Percentiles rank a stretch among this genome's conserved stretches.
These are phyloP conservation scores for Dascillus cervinus DNA, from an alignment of 2,888 invertebrate species.

Conservation along the genomic window DNA sequence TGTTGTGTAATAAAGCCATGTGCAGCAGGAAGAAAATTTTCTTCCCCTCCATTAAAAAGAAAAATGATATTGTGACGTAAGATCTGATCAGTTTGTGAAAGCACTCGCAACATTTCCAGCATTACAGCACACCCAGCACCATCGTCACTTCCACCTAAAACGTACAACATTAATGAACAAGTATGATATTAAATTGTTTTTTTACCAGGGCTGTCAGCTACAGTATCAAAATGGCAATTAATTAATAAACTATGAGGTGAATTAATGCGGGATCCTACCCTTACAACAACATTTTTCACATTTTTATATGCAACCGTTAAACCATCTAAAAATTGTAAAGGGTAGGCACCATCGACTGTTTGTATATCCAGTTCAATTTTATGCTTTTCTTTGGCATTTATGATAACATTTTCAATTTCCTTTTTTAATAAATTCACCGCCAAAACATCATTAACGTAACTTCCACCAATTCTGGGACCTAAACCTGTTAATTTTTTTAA, in stretches of 20 bases:
- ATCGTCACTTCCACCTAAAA: constrained; percentile 78
- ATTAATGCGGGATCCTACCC: constrained; percentile 49
- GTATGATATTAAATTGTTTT: background rate
- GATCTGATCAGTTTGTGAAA: constrained; percentile 52
- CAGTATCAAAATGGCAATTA: constrained; percentile 73
- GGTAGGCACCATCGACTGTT: constrained; percentile 59
- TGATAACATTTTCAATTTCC: constrained; percentile 42
- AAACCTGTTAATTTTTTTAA: constrained; percentile 55
- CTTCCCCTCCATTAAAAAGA: constrained; percentile 87
- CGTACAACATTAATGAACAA: background rate
- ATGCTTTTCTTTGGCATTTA: constrained; percentile 43
- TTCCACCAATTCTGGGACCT: constrained; percentile 58
- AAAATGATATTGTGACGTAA: constrained; percentile 71
- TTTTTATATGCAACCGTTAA: constrained; percentile 66
- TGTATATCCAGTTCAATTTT: constrained; percentile 51
- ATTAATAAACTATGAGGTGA: constrained; percentile 55
- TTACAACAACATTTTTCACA: constrained; percentile 60
- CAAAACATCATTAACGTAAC: constrained; percentile 57
- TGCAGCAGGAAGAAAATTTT: constrained; percentile 80
- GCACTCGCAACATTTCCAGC: constrained; percentile 71
- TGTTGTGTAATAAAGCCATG: constrained; percentile 91
- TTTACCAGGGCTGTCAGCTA: constrained; percentile 64
- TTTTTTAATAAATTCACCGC: constrained; percentile 45
- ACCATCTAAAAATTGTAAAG: constrained; percentile 60
- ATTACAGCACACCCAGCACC: constrained; percentile 82